Percentiles rank a stretch among this genome's conserved stretches.
These are phyloP conservation scores for Hemicentrotus pulcherrimus DNA, from an alignment of 35 echinoderm and acorn worm species.

Conservation along the genomic window DNA sequence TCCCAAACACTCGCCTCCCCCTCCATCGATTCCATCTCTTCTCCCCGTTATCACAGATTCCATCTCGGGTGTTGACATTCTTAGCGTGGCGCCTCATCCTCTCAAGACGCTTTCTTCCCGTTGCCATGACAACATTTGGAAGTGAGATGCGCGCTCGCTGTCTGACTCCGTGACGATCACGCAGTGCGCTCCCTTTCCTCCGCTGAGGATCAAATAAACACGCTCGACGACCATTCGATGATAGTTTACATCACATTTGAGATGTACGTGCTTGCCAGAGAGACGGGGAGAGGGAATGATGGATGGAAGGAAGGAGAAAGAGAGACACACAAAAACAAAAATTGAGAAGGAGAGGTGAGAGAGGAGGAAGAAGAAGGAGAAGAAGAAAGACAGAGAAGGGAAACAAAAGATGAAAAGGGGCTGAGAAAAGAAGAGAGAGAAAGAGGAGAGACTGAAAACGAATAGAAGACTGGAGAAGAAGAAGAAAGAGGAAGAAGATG, in stretches of 20 bases:
- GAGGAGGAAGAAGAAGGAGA: background rate
- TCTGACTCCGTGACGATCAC: background rate
- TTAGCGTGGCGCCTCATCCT: background rate
- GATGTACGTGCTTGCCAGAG: background rate
- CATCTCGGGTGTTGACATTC: conserved; percentile 1
- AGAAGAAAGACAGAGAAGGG: background rate
- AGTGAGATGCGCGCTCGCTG: background rate
- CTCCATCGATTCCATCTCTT: background rate
- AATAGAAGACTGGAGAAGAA: background rate
- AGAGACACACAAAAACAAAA: background rate
- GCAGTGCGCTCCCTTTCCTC: background rate
- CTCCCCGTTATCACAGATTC: background rate
- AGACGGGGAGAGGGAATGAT: background rate
- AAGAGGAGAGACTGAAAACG: background rate
- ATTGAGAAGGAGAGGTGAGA: background rate
- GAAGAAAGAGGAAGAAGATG: no score
- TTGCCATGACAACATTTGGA: background rate
- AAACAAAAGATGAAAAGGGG: background rate
- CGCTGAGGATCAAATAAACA: conserved; percentile 3
- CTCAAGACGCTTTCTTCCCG: background rate
- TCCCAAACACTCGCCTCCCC: background rate
- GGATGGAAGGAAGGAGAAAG: background rate
- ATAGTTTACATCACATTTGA: background rate
- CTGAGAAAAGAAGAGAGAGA: background rate
- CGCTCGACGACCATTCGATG: background rate